phyloP scores from a whole-genome alignment of 2,113 vertebrate genomes.

The Stigmatopora nigra region DNA sequence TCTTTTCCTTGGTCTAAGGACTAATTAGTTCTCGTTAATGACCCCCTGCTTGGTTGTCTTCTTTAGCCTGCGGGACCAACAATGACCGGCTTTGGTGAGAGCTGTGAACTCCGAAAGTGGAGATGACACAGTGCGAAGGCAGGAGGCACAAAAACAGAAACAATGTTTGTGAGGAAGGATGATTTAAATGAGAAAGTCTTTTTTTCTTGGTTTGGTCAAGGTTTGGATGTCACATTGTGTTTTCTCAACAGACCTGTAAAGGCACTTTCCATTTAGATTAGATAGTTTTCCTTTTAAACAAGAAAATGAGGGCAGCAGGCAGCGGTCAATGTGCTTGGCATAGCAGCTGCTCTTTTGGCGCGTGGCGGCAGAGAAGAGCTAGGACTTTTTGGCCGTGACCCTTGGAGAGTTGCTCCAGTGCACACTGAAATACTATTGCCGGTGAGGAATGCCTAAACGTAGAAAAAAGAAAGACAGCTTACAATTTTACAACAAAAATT shows the following conservation, averaged over 20 bases:
- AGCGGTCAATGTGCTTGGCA: constrained; percentile 59
- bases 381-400: constrained; percentile 60
- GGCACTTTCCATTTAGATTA: constrained; percentile 53
- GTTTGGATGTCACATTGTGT: constrained; percentile 39
- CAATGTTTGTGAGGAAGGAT: background rate
- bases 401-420: constrained; percentile 51
- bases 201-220: constrained; percentile 20
- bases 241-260: constrained; percentile 53
- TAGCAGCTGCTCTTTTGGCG: constrained; percentile 59
- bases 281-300: constrained; percentile 50
- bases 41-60: constrained; percentile 46
- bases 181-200: constrained; percentile 26
- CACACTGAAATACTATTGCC: constrained; percentile 55
- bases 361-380: constrained; percentile 40
- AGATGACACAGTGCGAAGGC: constrained; percentile 22
- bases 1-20: constrained; percentile 26
- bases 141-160: constrained; percentile 25
- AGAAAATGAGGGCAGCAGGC: constrained; percentile 62
- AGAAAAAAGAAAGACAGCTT: constrained; percentile 19
- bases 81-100: constrained; percentile 16
- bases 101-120: constrained; percentile 16
- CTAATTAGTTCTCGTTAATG: constrained; percentile 59
- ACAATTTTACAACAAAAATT: background rate
- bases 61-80: constrained; percentile 31
- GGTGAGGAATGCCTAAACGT: constrained; percentile 41